phyloP scores from a whole-genome alignment of 2,113 vertebrate genomes.

The Syrmaticus mikado region DNA sequence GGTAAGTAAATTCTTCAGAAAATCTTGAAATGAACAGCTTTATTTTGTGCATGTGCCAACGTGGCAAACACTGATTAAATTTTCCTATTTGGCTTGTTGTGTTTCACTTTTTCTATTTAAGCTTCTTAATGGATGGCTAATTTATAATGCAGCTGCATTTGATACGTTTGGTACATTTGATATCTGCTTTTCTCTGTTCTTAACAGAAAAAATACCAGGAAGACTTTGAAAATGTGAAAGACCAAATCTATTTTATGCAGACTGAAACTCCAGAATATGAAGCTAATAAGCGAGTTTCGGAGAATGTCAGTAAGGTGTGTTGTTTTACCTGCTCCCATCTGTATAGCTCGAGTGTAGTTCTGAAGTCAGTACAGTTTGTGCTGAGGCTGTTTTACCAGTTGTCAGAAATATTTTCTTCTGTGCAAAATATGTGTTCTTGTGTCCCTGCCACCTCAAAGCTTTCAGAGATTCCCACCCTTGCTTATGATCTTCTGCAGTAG shows the following conservation, averaged over 20 bases:
- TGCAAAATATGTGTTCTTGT: not conserved
- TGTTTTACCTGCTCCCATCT: not conserved
- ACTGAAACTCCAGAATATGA: conserved; percentile 94
- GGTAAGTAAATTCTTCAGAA: conserved; percentile 78
- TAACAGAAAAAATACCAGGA: conserved; percentile 92
- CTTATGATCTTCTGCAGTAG: not conserved
- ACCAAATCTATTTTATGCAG: conserved; percentile 98
- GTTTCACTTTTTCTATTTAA: not conserved
- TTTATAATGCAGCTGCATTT: not conserved
- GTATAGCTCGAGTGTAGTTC: not conserved
- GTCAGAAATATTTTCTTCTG: not conserved
- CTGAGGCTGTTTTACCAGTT: not conserved
- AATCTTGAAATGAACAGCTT: not conserved
- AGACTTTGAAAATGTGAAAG: conserved; percentile 88
- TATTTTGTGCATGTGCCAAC: not conserved
- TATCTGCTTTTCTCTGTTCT: not conserved
- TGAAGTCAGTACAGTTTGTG: not conserved
- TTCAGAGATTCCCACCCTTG: not conserved
- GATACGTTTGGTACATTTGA: not conserved
- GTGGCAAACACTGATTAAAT: not conserved
- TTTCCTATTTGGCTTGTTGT: not conserved
- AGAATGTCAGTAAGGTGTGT: conserved; percentile 86
- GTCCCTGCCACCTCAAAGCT: not conserved
- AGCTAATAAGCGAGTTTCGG: conserved; percentile 85
- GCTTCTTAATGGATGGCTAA: accelerated